phyloP scores from a whole-genome alignment of 2,113 vertebrate species.

The Pachycephala philippinensis region DNA sequence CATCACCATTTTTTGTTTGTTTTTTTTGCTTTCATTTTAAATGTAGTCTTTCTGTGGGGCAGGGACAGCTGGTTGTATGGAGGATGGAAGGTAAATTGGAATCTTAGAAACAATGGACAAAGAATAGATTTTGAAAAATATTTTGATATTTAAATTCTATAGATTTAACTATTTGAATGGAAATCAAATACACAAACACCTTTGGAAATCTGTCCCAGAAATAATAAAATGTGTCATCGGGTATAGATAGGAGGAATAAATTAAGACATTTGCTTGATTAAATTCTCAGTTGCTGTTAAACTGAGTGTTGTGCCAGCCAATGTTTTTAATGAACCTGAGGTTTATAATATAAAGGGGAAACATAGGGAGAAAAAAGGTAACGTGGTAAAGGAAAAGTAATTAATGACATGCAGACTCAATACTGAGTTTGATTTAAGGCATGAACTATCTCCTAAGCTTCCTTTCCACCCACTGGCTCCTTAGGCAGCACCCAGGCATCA shows the following conservation, averaged over 20 bases:
- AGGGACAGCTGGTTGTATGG: rapidly evolving
- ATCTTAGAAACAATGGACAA: neutral
- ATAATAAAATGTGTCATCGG: neutral
- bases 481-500: neutral
- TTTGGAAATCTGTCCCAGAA: neutral
- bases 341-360: neutral
- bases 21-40: neutral
- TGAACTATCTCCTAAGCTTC: neutral
- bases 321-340: neutral
- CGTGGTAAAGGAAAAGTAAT: neutral
- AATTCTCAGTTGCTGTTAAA: neutral
- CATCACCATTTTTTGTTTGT: rapidly evolving
- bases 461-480: neutral
- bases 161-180: neutral
- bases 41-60: neutral
- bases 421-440: neutral
- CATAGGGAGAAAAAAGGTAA: neutral
- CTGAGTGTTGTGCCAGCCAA: neutral
- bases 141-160: neutral
- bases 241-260: neutral
- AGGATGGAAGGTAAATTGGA: neutral
- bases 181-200: neutral
- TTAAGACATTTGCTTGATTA: neutral
- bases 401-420: rapidly evolving
- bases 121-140: neutral